A percentile compares a stretch with the other conserved stretches of the same genome.
These are phyloP conservation scores for Zonitis immaculata DNA, from an alignment of 2,888 invertebrate species.

Conservation along the genomic window DNA sequence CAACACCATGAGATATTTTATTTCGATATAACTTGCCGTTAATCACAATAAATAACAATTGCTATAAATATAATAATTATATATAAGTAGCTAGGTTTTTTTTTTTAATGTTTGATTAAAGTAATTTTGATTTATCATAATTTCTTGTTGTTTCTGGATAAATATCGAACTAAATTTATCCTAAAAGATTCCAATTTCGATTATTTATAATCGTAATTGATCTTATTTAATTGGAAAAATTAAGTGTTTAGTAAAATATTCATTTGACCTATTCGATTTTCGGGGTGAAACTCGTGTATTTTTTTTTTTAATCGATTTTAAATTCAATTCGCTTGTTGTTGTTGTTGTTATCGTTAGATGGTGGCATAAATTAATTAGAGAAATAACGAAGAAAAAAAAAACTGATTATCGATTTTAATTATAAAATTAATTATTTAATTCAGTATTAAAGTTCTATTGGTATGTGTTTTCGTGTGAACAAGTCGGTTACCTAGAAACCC, in stretches of 20 bases:
- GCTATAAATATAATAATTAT: not conserved
- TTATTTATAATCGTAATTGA: no score
- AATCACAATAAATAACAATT: not conserved
- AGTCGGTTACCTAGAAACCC: constrained; percentile 23
- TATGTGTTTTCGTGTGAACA: constrained; percentile 10
- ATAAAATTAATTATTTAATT: constrained; percentile 1
- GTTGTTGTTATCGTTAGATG: no score
- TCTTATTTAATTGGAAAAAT: no score
- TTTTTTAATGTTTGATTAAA: not conserved
- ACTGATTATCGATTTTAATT: not conserved
- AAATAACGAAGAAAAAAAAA: not conserved
- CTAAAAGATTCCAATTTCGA: no score
- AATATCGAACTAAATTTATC: no score
- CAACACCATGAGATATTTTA: not conserved
- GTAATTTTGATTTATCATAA: not conserved
- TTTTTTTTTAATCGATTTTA: constrained; percentile 5
- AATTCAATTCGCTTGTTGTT: not conserved
- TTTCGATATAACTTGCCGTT: not conserved
- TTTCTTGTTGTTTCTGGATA: no score
- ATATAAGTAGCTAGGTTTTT: no score
- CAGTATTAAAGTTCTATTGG: not conserved
- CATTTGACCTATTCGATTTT: constrained; percentile 6
- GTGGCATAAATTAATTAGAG: no score
- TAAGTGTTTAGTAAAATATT: not conserved
- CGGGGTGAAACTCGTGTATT: constrained; percentile 6